Percentiles rank a stretch among this genome's conserved stretches.
Conservation (phyloP, 2,113 vertebrate species). For the Sebastes fasciatus region DNA sequence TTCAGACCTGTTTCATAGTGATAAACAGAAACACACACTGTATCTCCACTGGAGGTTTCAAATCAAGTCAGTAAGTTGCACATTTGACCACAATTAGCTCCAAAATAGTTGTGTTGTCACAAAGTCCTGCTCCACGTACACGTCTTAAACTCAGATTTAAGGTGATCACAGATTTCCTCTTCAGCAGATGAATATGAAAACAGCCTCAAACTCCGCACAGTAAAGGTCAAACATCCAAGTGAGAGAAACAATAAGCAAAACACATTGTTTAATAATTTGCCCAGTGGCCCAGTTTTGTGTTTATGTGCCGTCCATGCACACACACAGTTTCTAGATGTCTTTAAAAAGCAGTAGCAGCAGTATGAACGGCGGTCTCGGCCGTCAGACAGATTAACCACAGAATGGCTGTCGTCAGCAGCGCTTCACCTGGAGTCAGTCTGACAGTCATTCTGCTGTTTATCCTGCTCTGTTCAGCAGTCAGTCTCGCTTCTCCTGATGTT, state of each 20-base stretch:
- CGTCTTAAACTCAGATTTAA: not conserved
- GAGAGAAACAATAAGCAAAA: not conserved
- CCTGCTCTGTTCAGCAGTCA: constrained; percentile 50
- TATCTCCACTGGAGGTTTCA: not conserved
- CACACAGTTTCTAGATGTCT: constrained; percentile 2
- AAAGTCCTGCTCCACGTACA: not conserved
- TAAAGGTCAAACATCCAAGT: not conserved
- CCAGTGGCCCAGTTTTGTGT: not conserved
- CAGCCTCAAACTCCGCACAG: not conserved
- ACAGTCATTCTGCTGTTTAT: constrained; percentile 37
- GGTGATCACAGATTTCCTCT: not conserved
- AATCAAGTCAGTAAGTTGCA: not conserved
- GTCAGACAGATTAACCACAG: constrained; percentile 49
- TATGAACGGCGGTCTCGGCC: constrained; percentile 29
- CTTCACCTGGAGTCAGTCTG: constrained; percentile 58
- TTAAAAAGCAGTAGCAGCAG: constrained; percentile 17
- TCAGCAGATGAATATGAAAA: not conserved
- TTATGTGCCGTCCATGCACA: not conserved
- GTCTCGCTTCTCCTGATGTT: constrained; percentile 43
- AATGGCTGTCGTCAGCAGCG: constrained; percentile 25
- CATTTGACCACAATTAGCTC: not conserved
- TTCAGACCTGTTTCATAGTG: too few species aligned
- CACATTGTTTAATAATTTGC: not conserved
- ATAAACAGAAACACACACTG: too few species aligned
- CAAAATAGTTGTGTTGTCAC: not conserved